Base-by-base conservation (phyloP, 2,888 invertebrate species). In the Sicus ferrugineus region DNA sequence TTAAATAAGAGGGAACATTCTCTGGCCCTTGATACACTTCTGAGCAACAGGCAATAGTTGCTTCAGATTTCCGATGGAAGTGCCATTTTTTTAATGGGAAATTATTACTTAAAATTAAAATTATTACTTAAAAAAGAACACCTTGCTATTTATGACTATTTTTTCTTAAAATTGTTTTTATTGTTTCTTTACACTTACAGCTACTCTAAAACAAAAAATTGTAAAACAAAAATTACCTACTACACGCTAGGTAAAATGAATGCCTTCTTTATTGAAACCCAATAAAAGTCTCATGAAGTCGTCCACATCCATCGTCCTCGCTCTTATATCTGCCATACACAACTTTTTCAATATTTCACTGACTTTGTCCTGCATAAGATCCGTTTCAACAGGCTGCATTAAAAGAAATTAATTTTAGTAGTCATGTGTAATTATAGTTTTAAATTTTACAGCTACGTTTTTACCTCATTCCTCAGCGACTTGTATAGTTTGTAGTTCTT, bases 281-380 rank as follows among this genome's bases (percentile, higher is more conserved):
- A 93, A 90, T 78, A 97, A 86, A 69, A 97, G 86, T 74, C 88
- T 89, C 87, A 97, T 92, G 82, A 99, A 98, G 83, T 99, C 98
- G 87, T 98, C 98, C 75, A 94, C 92, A 81, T 97, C 97, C 97
- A 99, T 95, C 5, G 91, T 92, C 78, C 98, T 88, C 0, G 98
- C 95, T 79, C 99, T 89, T 84, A 91, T 91, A 75, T 92, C 89
- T 67, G 90, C 91, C 79, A 92, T 92, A 73, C 88, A 89, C 70
- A 89, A 88, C 68, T 88, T 88, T 70, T 85, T 85, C 74, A 99
- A 87, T 77, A 97, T 90, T 42, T 89, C 87, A 76, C 91, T 91
- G 2, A 98, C 88, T 85, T 92, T 92, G 66, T 88, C 87, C 85
- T 96, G 95, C 73, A 97, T 92, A 78, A 97, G 94, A 80, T 93